phyloP scores from a whole-genome alignment of 1,140 invertebrate genomes.

The Tetramorium alpestre region DNA sequence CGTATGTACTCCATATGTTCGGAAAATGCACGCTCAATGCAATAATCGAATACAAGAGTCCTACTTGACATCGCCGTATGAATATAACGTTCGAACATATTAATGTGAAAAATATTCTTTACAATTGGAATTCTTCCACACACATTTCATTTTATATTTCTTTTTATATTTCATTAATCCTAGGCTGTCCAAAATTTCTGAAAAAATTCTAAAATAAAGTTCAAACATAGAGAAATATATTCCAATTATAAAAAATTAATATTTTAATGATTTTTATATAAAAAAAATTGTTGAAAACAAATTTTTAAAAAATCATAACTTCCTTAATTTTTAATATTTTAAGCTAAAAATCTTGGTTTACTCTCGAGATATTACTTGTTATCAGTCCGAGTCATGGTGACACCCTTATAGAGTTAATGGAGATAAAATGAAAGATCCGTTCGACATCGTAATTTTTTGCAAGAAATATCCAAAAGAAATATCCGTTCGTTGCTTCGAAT shows the following conservation, averaged over 20 bases:
- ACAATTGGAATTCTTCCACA: background rate
- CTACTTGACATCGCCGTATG: background rate
- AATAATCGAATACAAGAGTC: constrained; percentile 26
- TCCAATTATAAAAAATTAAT: too few species aligned
- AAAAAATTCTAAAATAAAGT: too few species aligned
- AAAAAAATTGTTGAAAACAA: too few species aligned
- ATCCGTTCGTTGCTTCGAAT: background rate
- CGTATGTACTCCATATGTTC: background rate
- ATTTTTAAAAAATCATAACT: too few species aligned
- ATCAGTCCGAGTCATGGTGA: too few species aligned
- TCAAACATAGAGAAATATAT: too few species aligned
- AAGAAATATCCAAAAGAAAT: background rate
- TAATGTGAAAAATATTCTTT: background rate
- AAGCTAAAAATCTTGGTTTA: too few species aligned
- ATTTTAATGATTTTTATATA: too few species aligned
- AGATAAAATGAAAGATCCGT: background rate
- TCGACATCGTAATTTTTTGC: background rate
- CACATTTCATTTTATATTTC: too few species aligned
- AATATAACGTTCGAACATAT: background rate
- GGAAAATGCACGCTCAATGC: constrained; percentile 20
- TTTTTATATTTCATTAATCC: background rate
- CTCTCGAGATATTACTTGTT: too few species aligned
- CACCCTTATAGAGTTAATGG: background rate
- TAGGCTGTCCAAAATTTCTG: too few species aligned
- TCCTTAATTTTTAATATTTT: too few species aligned